These are phyloP conservation scores for Notolabrus celidotus DNA, from an alignment of 2,797 vertebrate genomes.

Conservation along the genomic window DNA sequence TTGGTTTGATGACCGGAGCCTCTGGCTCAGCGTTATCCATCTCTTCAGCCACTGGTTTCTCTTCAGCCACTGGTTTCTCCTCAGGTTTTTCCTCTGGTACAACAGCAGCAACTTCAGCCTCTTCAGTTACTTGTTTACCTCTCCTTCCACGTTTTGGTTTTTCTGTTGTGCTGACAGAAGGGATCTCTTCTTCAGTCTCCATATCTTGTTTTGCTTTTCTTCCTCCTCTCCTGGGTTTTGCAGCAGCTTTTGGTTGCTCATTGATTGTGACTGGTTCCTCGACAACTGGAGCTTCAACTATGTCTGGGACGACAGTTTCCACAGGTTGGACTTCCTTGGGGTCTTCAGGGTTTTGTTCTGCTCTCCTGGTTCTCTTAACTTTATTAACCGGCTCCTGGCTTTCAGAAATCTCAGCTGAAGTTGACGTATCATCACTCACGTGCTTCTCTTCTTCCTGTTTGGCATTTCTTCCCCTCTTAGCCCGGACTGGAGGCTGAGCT, in stretches of 20 bases:
- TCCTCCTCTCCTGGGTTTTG: conserved; percentile 68
- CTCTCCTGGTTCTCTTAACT: conserved; percentile 58
- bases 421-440: not conserved
- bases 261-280: conserved; percentile 14
- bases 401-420: conserved; percentile 2
- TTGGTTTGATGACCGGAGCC: conserved; percentile 47
- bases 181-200: conserved; percentile 27
- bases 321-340: conserved; percentile 7
- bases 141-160: conserved; percentile 59
- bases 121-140: conserved; percentile 31
- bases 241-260: not conserved
- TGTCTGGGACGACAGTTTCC: conserved; percentile 19
- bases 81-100: conserved; percentile 35
- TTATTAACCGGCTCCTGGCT: conserved; percentile 52
- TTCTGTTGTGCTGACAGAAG: conserved; percentile 11
- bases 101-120: conserved; percentile 1
- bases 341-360: conserved; percentile 25
- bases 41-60: conserved; percentile 28
- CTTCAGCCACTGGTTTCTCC: conserved; percentile 20
- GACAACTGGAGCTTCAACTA: conserved; percentile 29
- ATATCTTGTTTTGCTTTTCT: conserved; percentile 47
- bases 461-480: conserved; percentile 63
- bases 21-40: conserved; percentile 14
- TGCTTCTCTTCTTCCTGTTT: conserved; percentile 45
- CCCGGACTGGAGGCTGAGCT: conserved; percentile 40